These are phyloP conservation scores for Butorides virescens DNA, from an alignment of 2,113 vertebrate species.

Conservation along the genomic window DNA sequence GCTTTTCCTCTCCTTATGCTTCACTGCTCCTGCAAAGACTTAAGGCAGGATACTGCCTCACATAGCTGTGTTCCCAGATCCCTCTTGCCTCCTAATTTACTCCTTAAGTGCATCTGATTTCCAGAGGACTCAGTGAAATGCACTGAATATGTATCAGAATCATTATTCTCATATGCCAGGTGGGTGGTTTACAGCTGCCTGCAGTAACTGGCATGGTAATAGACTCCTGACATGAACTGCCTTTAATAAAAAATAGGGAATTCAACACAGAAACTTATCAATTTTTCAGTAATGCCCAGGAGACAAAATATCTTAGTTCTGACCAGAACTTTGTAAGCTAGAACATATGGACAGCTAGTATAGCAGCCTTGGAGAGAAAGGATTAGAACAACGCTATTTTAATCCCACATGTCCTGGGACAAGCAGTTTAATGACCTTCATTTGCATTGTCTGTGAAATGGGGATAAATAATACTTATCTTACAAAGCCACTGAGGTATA, in stretches of 20 bases:
- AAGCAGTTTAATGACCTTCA: neutral
- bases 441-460: neutral
- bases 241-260: neutral
- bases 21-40: neutral
- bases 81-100: neutral
- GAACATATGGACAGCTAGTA: neutral
- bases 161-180: neutral
- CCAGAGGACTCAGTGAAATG: neutral
- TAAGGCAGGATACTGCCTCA: neutral
- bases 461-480: neutral
- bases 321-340: neutral
- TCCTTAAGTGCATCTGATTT: neutral
- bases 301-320: neutral
- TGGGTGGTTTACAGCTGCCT: neutral
- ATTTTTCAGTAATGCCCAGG: neutral
- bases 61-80: neutral
- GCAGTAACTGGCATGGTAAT: neutral
- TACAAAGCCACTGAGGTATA: neutral
- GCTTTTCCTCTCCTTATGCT: neutral
- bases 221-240: neutral
- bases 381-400: neutral
- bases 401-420: neutral
- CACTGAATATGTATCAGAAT: neutral
- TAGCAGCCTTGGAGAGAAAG: neutral
- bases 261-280: neutral